Evolutionary conservation across 2,888 invertebrate genomes (phyloP), one percentile per base, ranked within the genome.

Genomic region (Theristus sp.): DNA sequence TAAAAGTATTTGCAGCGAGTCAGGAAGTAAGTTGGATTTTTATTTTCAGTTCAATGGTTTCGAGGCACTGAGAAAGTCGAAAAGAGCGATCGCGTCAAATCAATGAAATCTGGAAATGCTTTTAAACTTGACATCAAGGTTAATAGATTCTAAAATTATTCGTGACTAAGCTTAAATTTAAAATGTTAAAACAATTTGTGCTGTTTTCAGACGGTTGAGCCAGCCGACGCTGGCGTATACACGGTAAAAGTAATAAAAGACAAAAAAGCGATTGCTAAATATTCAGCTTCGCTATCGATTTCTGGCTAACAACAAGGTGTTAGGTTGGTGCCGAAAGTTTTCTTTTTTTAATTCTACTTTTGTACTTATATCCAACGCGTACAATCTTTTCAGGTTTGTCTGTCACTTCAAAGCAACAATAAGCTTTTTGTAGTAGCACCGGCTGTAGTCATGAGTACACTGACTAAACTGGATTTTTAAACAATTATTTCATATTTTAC

Each of bases 51-150:
- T 24, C 65, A 67, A 31, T 65, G 66, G 67, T 66, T 66, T 62
- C 61, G 59, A 49, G 65, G 62, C 59, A 61, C 66, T 49, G 67
- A 69, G 29, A 69, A 69, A 63, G 64, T 69, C 22, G 69, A 69
- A 59, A 69, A 69, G 62, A 64, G 64, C 53, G 69, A 69, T 58
- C 64, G 66, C 59, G 63, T 67, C 59, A 69, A 69, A 63, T 68
- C 68, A 25, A 67, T 69, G 60, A 69, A 69, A 61, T 65, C 66
- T 59, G 69, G 68, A 49, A 69, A 69, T 61, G 65, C 68, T 24
- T 69, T 69, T 64, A 69, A 69, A 63, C 64, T 69, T 52, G 69
- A 69, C 59, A 65, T 69, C 62, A 69, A 69, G 64, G 68, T 67
- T 47, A 25, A 58, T 46, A 47, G 28, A 13, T 1, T 24, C 25